Evolutionary conservation across 1,140 invertebrate species (phyloP).

Genomic region (Bombyx mandarina): DNA sequence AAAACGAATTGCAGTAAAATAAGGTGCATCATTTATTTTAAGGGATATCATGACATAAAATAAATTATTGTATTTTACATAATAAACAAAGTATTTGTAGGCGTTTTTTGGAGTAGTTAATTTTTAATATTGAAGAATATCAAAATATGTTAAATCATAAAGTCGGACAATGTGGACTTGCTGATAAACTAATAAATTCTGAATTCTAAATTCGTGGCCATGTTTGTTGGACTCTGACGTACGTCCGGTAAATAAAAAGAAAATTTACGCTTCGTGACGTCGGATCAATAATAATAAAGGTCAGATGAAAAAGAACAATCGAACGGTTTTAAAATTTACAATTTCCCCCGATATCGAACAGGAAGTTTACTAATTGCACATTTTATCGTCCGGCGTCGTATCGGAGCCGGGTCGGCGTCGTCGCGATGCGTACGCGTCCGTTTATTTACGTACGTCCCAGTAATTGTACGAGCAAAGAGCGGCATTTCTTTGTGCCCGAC

Average conservation of each 20-base stretch:
- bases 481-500: constrained; percentile 53
- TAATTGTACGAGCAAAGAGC: constrained; percentile 48
- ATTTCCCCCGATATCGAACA: constrained; percentile 43
- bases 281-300: constrained; percentile 37
- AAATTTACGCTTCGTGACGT: constrained; percentile 7
- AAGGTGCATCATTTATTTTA: too few relatives aligned
- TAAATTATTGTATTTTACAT: too few relatives aligned
- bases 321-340: constrained; percentile 50
- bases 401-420: constrained; percentile 12
- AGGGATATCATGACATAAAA: too few relatives aligned
- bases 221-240: constrained; percentile 8
- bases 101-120: too few relatives aligned
- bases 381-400: constrained; percentile 49
- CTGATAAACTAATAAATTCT: too few relatives aligned
- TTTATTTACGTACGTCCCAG: constrained; percentile 50
- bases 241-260: constrained; percentile 2
- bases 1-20: too few relatives aligned
- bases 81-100: too few relatives aligned
- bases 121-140: too few relatives aligned
- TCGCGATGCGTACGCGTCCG: constrained; percentile 17
- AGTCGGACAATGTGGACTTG: too few relatives aligned
- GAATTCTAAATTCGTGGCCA: background rate
- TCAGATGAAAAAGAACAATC: constrained; percentile 61
- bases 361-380: constrained; percentile 60
- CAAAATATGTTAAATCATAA: too few relatives aligned